Percentiles rank a stretch among this genome's conserved stretches.
Conservation (phyloP, 2,113 vertebrate genomes). For the Macquaria australasica region DNA sequence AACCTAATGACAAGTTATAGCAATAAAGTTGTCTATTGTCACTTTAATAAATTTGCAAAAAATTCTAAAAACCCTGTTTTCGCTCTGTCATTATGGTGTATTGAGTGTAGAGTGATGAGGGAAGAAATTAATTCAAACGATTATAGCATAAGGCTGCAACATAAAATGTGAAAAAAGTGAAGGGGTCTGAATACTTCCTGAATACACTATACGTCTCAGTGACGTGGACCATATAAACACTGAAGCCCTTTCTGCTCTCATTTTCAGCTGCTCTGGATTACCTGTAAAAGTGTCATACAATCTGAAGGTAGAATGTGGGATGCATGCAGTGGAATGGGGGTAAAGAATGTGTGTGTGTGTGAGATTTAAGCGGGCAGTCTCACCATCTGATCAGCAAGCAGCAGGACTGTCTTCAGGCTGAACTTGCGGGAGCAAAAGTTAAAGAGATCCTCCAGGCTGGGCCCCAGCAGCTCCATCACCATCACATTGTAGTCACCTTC, state of each 20-base stretch:
- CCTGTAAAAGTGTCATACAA: neutral
- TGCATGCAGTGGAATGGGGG: neutral
- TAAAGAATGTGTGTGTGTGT: neutral
- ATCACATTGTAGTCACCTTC: slow-evolving; percentile 98
- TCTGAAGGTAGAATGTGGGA: too few species aligned
- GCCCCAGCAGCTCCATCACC: slow-evolving; percentile 97
- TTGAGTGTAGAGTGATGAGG: too few species aligned
- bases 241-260: neutral
- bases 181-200: too few species aligned
- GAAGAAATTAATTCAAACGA: too few species aligned
- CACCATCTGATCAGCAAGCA: slow-evolving; percentile 96
- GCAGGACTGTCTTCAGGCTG: slow-evolving; percentile 87
- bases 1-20: too few species aligned
- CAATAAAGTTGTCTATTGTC: too few species aligned
- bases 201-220: neutral
- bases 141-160: too few species aligned
- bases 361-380: neutral
- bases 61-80: too few species aligned
- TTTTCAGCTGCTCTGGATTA: neutral
- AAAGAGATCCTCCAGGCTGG: slow-evolving; percentile 96
- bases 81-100: too few species aligned
- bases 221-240: neutral
- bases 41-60: too few species aligned
- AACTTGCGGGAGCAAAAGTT: slow-evolving; percentile 93
- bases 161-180: too few species aligned